These are phyloP conservation scores for Gastracanthus pulcherrimus DNA, from an alignment of 2,888 invertebrate genomes.

Conservation along the genomic window DNA sequence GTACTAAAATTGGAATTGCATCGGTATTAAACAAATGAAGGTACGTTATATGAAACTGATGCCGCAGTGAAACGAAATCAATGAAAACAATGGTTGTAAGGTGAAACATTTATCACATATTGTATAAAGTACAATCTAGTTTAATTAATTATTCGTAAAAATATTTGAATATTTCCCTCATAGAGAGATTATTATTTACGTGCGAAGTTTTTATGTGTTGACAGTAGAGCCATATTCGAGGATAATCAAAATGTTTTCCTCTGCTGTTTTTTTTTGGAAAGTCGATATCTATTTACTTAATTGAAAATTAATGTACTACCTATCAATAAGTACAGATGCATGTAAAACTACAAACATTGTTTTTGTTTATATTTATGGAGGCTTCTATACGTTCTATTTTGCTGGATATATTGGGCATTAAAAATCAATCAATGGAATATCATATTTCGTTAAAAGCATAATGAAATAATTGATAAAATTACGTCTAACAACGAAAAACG, in stretches of 20 bases:
- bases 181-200: background rate
- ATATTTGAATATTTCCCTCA: background rate
- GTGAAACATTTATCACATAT: too few species aligned
- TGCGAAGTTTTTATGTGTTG: too few species aligned
- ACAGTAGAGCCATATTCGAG: too few species aligned
- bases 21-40: constrained; percentile 13
- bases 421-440: too few species aligned
- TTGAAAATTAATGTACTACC: background rate
- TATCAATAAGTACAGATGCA: too few species aligned
- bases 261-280: too few species aligned
- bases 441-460: too few species aligned
- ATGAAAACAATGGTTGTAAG: too few species aligned
- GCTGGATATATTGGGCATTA: background rate
- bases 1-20: constrained; percentile 28
- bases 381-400: background rate
- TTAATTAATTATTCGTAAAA: constrained; percentile 9
- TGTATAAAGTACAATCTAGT: background rate
- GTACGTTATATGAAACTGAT: background rate
- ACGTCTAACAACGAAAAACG: too few species aligned
- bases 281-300: background rate
- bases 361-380: background rate
- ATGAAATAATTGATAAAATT: background rate
- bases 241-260: too few species aligned
- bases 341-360: background rate
- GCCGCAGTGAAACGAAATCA: constrained; percentile 6